Conservation (phyloP, 1,140 invertebrate species). For the Eriocheir sinensis region DNA sequence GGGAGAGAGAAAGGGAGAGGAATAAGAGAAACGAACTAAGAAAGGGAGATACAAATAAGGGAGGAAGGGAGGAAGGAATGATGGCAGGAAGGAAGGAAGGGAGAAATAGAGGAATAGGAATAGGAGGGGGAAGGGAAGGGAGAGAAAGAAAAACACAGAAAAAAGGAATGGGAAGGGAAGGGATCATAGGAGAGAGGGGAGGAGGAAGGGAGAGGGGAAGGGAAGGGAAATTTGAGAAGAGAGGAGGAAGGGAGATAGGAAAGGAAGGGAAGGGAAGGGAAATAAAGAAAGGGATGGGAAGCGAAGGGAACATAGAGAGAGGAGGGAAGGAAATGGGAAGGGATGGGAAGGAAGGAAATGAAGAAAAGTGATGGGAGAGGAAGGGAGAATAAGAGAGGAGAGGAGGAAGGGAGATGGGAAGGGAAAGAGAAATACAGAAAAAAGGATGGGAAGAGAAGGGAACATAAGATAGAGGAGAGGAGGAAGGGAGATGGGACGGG, state of each 20-base stretch:
- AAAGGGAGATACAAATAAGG: not conserved
- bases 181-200: not conserved
- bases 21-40: not conserved
- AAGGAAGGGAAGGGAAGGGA: not conserved
- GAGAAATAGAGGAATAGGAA: not conserved
- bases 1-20: not conserved
- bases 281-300: not conserved
- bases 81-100: not conserved
- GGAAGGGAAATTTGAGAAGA: not conserved
- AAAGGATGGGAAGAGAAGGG: slow-evolving; percentile 3
- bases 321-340: not conserved
- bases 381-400: not conserved
- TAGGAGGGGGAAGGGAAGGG: not conserved
- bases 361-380: not conserved
- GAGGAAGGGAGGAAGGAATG: not conserved
- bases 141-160: not conserved
- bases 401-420: not conserved
- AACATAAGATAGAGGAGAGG: not conserved
- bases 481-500: not conserved
- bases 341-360: not conserved
- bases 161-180: not conserved
- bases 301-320: not conserved
- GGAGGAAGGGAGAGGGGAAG: not conserved
- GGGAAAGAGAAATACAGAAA: not conserved
- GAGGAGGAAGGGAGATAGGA: not conserved